Evolutionary conservation across 2,797 vertebrate species (phyloP).

Genomic region (Calcarius lapponicus): DNA sequence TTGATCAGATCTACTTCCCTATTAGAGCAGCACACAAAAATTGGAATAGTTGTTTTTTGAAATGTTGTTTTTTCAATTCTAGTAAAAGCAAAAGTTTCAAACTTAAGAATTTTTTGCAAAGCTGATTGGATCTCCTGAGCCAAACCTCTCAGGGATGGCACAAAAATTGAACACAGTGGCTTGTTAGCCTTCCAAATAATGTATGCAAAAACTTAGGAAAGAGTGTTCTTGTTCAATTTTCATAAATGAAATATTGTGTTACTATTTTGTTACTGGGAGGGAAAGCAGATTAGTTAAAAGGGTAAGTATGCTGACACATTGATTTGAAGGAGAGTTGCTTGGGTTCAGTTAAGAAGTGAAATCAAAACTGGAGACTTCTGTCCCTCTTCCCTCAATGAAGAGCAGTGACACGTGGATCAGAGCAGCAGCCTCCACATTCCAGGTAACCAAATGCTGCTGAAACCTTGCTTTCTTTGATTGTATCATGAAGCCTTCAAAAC

Average conservation of each 20-base stretch:
- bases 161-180: background rate
- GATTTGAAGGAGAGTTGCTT: background rate
- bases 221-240: background rate
- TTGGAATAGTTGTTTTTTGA: background rate
- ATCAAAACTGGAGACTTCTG: background rate
- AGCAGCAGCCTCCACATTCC: background rate
- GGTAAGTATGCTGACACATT: background rate
- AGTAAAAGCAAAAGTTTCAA: background rate
- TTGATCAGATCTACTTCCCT: background rate
- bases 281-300: background rate
- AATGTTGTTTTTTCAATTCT: background rate
- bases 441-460: background rate
- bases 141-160: background rate
- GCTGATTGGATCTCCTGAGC: background rate
- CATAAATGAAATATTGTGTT: background rate
- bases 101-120: background rate
- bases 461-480: background rate
- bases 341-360: background rate
- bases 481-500: background rate
- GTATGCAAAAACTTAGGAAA: background rate
- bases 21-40: background rate
- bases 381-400: background rate
- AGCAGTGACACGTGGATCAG: fast-evolving
- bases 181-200: background rate
- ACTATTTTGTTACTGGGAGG: background rate